Conservation (phyloP, 1,140 invertebrate species). For the Heliconius nattereri region DNA sequence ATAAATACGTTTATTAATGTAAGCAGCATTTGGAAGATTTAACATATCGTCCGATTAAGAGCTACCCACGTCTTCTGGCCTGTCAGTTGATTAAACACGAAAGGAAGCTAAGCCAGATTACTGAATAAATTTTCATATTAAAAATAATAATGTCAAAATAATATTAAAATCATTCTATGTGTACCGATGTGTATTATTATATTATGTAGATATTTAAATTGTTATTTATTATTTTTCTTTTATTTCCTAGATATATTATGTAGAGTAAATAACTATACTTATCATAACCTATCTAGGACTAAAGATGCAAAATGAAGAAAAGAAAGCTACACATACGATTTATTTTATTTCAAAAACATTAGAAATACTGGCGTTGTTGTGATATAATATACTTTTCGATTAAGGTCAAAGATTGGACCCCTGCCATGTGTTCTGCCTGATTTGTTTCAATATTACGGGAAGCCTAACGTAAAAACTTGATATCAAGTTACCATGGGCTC, state of each 20-base stretch:
- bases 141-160: not conserved
- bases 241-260: too few species aligned
- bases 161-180: not conserved
- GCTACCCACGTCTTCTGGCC: constrained; percentile 19
- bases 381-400: not conserved
- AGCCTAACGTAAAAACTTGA: constrained; percentile 18
- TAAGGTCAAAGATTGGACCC: constrained; percentile 16
- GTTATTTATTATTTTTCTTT: too few species aligned
- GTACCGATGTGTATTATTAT: too few species aligned
- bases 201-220: not conserved
- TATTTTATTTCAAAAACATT: not conserved
- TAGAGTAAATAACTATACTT: too few species aligned
- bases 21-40: not conserved
- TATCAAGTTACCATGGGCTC: constrained; percentile 35
- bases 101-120: constrained; percentile 8
- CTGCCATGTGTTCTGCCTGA: constrained; percentile 11
- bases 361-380: not conserved
- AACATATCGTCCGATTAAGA: constrained; percentile 21
- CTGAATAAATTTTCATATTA: constrained; percentile 15
- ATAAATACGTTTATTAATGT: not conserved
- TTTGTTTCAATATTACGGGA: constrained; percentile 34
- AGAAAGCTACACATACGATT: not conserved
- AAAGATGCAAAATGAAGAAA: too few species aligned
- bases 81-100: constrained; percentile 21
- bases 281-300: too few species aligned